phyloP scores from a whole-genome alignment of 2,888 invertebrate species.

The Eudemis profundana region DNA sequence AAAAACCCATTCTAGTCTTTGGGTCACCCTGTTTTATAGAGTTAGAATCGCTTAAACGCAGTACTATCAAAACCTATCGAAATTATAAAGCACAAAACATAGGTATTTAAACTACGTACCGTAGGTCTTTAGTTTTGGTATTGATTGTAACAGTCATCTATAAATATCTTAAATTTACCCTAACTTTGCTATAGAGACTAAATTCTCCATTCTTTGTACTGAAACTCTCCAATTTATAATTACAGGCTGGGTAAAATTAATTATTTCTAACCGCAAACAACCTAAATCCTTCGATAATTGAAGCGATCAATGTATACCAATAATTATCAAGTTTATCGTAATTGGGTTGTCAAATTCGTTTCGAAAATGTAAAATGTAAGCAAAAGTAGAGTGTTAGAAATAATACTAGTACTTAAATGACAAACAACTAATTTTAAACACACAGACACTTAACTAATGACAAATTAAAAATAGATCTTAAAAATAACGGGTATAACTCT shows the following conservation, averaged over 20 bases:
- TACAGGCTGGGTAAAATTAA: conserved; percentile 4
- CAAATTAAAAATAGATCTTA: not conserved
- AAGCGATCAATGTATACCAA: conserved; percentile 18
- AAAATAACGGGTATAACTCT: conserved; percentile 19
- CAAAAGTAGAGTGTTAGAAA: not conserved
- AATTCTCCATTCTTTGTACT: not conserved
- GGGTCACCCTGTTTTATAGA: too few species aligned
- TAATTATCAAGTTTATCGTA: conserved; percentile 4
- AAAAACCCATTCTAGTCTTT: too few species aligned
- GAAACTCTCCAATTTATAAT: not conserved
- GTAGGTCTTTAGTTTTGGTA: too few species aligned
- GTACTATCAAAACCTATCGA: too few species aligned
- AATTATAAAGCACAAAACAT: too few species aligned
- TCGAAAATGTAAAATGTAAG: not conserved
- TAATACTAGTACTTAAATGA: not conserved
- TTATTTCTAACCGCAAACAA: conserved; percentile 3
- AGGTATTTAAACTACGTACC: too few species aligned
- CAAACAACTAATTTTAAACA: too few species aligned
- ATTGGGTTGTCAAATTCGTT: conserved; percentile 12
- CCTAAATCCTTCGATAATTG: conserved; percentile 16
- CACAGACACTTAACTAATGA: conserved; percentile 5
- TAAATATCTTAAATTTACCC: too few species aligned
- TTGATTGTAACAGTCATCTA: too few species aligned
- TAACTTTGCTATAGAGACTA: too few species aligned
- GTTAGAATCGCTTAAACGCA: too few species aligned